Conservation (phyloP, 2,888 invertebrate species). For the Polyploca ridens region DNA sequence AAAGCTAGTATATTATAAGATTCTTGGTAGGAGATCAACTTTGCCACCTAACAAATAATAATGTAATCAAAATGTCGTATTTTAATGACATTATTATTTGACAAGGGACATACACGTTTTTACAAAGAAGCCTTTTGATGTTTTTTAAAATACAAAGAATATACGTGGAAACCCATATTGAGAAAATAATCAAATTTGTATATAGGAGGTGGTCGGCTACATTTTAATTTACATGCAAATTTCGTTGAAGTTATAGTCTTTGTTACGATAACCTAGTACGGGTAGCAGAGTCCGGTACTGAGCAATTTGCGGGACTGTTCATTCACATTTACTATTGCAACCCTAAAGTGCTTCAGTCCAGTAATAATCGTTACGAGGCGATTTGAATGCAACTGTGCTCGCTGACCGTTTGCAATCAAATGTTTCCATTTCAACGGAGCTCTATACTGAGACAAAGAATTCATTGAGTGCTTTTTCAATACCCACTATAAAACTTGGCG, state of each 20-base stretch:
- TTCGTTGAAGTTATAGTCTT: not conserved
- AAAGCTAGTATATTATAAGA: no score
- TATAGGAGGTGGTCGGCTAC: constrained; percentile 4
- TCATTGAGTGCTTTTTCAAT: not conserved
- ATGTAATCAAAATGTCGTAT: not conserved
- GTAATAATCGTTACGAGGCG: constrained; percentile 50
- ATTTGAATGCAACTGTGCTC: constrained; percentile 57
- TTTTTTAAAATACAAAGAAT: constrained; percentile 1
- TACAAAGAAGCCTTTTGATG: not conserved
- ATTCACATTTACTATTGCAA: constrained; percentile 27
- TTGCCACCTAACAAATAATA: not conserved
- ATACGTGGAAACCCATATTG: constrained; percentile 2
- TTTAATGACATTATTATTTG: no score
- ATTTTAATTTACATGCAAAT: constrained; percentile 14
- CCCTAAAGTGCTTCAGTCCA: constrained; percentile 36
- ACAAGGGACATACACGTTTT: not conserved
- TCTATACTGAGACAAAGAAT: constrained; percentile 46
- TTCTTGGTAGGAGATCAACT: no score
- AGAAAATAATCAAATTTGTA: constrained; percentile 3
- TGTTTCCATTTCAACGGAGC: constrained; percentile 63
- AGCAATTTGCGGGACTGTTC: constrained; percentile 4
- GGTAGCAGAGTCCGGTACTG: constrained; percentile 24
- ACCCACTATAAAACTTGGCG: no score
- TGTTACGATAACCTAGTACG: constrained; percentile 21
- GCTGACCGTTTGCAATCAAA: constrained; percentile 63